phyloP scores from a whole-genome alignment of 2,888 invertebrate species.

The Gymnoscelis rufifasciata region DNA sequence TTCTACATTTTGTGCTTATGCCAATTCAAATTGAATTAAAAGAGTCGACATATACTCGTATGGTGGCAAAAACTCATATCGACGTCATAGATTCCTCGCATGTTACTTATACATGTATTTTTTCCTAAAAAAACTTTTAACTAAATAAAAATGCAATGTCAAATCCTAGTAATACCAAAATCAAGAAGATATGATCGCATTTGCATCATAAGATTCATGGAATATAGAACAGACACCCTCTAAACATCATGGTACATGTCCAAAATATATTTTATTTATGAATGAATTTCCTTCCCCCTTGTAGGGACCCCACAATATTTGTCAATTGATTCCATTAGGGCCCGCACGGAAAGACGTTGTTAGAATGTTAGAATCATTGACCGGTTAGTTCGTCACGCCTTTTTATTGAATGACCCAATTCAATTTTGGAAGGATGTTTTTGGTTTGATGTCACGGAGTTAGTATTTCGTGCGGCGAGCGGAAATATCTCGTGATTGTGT shows the following conservation, averaged over 20 bases:
- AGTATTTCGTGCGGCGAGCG: neutral
- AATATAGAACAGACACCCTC: neutral
- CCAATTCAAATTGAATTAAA: no score
- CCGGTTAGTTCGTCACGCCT: constrained; percentile 30
- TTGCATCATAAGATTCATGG: no score
- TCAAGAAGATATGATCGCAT: no score
- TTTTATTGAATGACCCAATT: constrained; percentile 31
- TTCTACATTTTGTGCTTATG: no score
- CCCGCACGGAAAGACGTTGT: constrained; percentile 39
- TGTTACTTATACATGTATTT: no score
- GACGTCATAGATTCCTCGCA: no score
- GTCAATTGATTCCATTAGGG: constrained; percentile 38
- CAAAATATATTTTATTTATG: constrained; percentile 30
- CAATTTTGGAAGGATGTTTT: constrained; percentile 19
- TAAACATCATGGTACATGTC: neutral
- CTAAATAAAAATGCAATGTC: no score
- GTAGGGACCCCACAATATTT: constrained; percentile 36
- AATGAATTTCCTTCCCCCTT: constrained; percentile 28
- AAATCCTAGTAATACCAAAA: no score
- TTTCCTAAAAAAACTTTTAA: no score
- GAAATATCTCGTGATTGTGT: no score
- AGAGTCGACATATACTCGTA: no score
- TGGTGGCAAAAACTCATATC: no score
- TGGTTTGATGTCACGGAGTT: neutral
- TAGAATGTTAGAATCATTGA: constrained; percentile 38